Evolutionary conservation across 2,113 vertebrate genomes (phyloP).

Genomic region (Oceanites oceanicus): DNA sequence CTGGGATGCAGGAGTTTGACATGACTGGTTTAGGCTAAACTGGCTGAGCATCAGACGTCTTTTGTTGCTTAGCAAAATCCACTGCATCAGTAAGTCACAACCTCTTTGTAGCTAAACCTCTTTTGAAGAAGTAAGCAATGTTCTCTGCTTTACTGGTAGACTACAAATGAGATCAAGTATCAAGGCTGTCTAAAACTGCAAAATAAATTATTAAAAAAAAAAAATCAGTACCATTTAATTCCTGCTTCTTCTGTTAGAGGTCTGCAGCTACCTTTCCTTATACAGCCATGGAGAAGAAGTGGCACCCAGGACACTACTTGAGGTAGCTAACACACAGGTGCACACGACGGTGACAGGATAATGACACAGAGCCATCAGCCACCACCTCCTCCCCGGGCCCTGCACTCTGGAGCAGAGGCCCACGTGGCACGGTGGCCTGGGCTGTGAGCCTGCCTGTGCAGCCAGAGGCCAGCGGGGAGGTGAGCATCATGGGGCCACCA

Average conservation of each 20-base stretch:
- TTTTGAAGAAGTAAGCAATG: background rate
- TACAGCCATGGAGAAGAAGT: background rate
- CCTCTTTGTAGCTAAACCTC: background rate
- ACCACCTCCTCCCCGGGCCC: background rate
- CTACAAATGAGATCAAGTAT: background rate
- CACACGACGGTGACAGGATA: too few relatives aligned
- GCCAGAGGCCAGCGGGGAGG: background rate
- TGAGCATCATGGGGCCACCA: fast-evolving
- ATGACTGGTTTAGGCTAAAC: background rate
- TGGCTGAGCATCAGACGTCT: background rate
- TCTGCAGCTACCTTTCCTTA: background rate
- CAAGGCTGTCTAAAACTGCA: background rate
- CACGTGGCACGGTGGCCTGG: fast-evolving
- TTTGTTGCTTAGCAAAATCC: background rate
- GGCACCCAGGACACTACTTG: background rate
- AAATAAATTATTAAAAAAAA: background rate
- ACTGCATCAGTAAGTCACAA: background rate
- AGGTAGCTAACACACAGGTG: background rate
- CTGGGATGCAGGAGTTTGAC: background rate
- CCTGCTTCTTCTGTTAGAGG: background rate
- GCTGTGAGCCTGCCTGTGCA: background rate
- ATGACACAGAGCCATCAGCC: background rate
- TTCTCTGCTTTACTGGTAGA: background rate
- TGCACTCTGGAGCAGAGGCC: background rate
- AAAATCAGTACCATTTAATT: background rate